Percentiles rank a stretch among this genome's conserved stretches.
phyloP scores from a whole-genome alignment of 2,888 invertebrate genomes.

The Tetranychus truncatus region DNA sequence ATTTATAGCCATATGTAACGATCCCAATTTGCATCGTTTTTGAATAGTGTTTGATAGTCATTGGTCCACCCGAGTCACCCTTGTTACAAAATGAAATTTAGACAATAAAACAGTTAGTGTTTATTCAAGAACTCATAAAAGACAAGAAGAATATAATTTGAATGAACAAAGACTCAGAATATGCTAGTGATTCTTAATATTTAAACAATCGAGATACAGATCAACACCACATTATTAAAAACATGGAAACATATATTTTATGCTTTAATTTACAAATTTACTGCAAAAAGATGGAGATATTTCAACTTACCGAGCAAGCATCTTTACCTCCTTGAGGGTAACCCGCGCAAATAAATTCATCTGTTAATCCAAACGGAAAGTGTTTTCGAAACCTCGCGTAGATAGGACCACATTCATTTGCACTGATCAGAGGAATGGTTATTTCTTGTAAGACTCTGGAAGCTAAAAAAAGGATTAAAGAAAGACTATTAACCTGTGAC shows the following conservation, averaged over 20 bases:
- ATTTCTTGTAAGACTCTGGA: not conserved
- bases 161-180: no score
- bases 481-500: not conserved
- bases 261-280: not conserved
- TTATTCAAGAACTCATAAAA: no score
- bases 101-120: not conserved
- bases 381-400: not conserved
- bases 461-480: not conserved
- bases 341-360: slow-evolving; percentile 1
- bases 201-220: no score
- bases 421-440: not conserved
- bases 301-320: not conserved
- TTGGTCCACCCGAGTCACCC: slow-evolving; percentile 61
- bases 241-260: no score
- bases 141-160: no score
- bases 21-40: slow-evolving; percentile 36
- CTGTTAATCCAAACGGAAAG: not conserved
- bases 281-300: not conserved
- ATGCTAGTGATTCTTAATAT: no score
- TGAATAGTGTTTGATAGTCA: slow-evolving; percentile 41
- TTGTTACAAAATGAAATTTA: slow-evolving; percentile 16
- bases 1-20: slow-evolving; percentile 46
- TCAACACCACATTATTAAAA: no score
- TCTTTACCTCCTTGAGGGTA: not conserved
- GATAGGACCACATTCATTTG: not conserved